Evolutionary conservation across 2,797 vertebrate genomes (phyloP).

Genomic region (Spatula versicolor): DNA sequence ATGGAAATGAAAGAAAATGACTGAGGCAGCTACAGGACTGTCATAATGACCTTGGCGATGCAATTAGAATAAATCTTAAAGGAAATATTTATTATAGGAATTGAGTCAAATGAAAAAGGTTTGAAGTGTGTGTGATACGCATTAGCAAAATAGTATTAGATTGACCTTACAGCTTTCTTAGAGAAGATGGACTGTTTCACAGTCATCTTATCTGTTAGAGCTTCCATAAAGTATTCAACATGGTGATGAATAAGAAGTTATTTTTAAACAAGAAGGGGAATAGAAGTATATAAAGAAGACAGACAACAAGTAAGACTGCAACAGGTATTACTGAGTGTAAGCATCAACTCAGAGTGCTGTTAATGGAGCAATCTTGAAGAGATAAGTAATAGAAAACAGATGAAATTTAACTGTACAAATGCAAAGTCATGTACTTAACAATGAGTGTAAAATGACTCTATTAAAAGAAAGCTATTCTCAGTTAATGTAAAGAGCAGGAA

Average conservation of each 20-base stretch:
- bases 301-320: neutral
- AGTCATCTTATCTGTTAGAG: neutral
- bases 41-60: neutral
- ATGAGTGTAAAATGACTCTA: neutral
- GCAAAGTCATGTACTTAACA: neutral
- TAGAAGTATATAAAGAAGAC: neutral
- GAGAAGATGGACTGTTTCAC: neutral
- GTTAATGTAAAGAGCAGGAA: neutral
- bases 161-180: slow-evolving; percentile 1
- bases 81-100: slow-evolving; percentile 31
- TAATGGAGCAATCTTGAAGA: neutral
- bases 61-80: slow-evolving; percentile 38
- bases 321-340: neutral
- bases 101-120: slow-evolving; percentile 26
- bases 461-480: neutral
- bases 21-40: neutral
- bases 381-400: neutral
- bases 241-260: neutral
- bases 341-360: neutral
- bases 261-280: neutral
- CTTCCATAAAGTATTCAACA: neutral
- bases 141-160: slow-evolving; percentile 19
- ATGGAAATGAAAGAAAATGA: neutral
- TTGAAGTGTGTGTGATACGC: neutral
- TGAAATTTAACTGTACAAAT: neutral